These are phyloP conservation scores for Budorcas taxicolor DNA, from an alignment of 2,113 vertebrate species.

Conservation along the genomic window DNA sequence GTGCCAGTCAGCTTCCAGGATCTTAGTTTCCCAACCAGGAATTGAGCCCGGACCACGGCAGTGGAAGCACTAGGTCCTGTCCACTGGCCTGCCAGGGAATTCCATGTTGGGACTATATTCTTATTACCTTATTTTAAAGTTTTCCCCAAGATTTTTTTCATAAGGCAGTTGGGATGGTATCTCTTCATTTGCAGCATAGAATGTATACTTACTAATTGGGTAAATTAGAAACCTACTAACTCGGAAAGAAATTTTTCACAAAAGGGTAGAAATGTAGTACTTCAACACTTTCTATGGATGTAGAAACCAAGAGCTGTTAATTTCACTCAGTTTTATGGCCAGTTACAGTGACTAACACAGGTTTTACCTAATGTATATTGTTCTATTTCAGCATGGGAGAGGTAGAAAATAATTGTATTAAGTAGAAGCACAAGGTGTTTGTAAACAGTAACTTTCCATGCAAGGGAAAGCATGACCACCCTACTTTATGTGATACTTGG, in stretches of 20 bases:
- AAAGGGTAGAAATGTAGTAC: not conserved
- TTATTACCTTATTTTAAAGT: conserved; percentile 6
- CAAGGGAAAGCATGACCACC: not conserved
- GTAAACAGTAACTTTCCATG: not conserved
- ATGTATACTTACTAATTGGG: conserved; percentile 13
- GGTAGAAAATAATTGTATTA: not conserved
- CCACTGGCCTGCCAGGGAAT: not conserved
- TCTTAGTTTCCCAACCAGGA: not conserved
- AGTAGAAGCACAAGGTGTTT: not conserved
- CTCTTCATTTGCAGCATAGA: conserved; percentile 3
- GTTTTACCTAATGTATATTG: not conserved
- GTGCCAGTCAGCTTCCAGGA: not conserved
- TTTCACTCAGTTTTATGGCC: not conserved
- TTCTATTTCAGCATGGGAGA: not conserved
- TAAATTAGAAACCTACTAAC: not conserved
- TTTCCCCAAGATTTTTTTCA: not conserved
- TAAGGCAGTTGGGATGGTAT: not conserved
- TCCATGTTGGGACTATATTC: not conserved
- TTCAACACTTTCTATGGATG: not conserved
- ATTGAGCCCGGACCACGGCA: not conserved
- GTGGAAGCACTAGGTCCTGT: not conserved
- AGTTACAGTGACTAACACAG: not conserved
- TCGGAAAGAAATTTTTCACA: not conserved
- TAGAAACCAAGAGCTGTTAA: conserved; percentile 38
- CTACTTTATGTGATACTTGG: not conserved